A percentile compares a stretch with the other conserved stretches of the same genome.
Evolutionary conservation across 2,113 vertebrate species (phyloP).

Genomic region (Danionella cerebrum): DNA sequence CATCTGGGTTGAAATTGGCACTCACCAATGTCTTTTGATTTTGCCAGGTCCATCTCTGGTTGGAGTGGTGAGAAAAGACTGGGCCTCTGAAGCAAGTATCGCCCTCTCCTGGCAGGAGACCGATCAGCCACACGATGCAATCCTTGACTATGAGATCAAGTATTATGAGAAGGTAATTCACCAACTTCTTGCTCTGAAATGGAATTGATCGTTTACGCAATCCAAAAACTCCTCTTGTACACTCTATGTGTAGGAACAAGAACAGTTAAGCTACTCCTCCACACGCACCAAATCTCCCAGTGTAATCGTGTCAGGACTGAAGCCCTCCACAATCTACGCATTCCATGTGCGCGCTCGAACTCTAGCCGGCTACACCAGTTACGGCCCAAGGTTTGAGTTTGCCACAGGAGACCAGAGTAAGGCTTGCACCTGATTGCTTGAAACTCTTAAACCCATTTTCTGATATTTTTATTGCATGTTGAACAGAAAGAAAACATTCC

Average conservation of each 20-base stretch:
- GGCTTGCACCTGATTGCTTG: slow-evolving; percentile 34
- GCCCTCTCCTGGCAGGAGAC: slow-evolving; percentile 95
- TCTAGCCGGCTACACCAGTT: slow-evolving; percentile 83
- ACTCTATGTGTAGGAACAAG: slow-evolving; percentile 72
- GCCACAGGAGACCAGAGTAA: slow-evolving; percentile 89
- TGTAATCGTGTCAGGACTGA: slow-evolving; percentile 87
- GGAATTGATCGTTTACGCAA: neutral
- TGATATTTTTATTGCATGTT: neutral
- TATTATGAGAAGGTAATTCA: slow-evolving; percentile 89
- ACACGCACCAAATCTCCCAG: slow-evolving; percentile 85
- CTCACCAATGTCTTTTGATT: neutral
- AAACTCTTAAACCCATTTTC: neutral
- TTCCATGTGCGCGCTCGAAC: slow-evolving; percentile 92
- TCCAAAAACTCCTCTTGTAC: neutral
- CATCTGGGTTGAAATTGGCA: too few species aligned
- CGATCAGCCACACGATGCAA: slow-evolving; percentile 76
- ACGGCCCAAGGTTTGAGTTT: slow-evolving; percentile 94
- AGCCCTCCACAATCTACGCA: slow-evolving; percentile 85
- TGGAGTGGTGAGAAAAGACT: slow-evolving; percentile 88
- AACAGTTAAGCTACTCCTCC: slow-evolving; percentile 95
- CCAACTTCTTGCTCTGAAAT: neutral
- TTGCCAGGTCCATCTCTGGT: slow-evolving; percentile 86
- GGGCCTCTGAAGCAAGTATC: slow-evolving; percentile 92
- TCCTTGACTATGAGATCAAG: slow-evolving; percentile 98
- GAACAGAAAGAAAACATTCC: too few species aligned